Conservation (phyloP, 2,113 vertebrate genomes). For the Melanotaenia duboulayi region DNA sequence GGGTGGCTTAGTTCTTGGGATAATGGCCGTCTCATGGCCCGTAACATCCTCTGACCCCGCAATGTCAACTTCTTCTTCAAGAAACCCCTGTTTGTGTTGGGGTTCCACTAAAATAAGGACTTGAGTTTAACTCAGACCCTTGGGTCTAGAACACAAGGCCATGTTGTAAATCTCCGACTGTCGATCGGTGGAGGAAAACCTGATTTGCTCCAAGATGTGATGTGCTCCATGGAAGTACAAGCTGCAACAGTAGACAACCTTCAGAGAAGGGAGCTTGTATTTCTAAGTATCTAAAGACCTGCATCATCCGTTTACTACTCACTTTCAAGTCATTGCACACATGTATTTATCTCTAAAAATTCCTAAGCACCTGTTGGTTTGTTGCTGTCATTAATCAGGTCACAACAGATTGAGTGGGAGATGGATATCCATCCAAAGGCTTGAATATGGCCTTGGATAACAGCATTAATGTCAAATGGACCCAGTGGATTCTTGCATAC, state of each 20-base stretch:
- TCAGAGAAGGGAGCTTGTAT: neutral
- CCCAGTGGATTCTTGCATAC: too few relatives aligned
- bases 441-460: too few relatives aligned
- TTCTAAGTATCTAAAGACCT: constrained; percentile 5
- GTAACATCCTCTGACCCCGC: constrained; percentile 67
- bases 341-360: too few relatives aligned
- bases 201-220: too few relatives aligned
- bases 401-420: too few relatives aligned
- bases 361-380: too few relatives aligned
- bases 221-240: too few relatives aligned
- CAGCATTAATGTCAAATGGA: too few relatives aligned
- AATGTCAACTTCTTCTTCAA: constrained; percentile 56
- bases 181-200: neutral
- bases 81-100: neutral
- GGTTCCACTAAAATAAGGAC: neutral
- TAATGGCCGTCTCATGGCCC: constrained; percentile 69
- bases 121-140: constrained; percentile 4
- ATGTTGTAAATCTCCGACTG: constrained; percentile 8
- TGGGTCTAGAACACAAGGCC: constrained; percentile 22
- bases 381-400: too few relatives aligned
- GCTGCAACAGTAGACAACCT: neutral
- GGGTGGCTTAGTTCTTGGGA: constrained; percentile 55
- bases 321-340: neutral
- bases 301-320: neutral
- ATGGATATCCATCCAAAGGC: too few relatives aligned